phyloP scores from a whole-genome alignment of 2,888 invertebrate species.

The Harpalus rubripes region DNA sequence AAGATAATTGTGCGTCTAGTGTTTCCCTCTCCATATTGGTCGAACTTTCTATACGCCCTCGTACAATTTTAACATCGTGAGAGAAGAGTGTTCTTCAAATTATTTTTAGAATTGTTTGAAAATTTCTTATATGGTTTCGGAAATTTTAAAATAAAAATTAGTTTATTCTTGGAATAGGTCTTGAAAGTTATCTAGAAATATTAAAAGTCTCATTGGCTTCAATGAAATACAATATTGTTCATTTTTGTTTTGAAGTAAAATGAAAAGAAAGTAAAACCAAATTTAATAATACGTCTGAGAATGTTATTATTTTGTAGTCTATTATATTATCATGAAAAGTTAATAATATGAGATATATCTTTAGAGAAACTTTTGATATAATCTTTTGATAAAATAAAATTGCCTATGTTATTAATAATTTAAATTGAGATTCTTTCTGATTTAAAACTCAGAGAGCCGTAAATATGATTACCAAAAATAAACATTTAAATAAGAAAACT shows the following conservation, averaged over 20 bases:
- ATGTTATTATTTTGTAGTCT: not conserved
- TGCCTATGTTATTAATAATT: not conserved
- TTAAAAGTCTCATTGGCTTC: not conserved
- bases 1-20: too few species aligned
- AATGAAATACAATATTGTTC: not conserved
- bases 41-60: too few species aligned
- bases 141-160: not conserved
- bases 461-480: slow-evolving; percentile 37
- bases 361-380: not conserved
- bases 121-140: not conserved
- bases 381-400: not conserved
- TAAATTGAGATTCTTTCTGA: not conserved
- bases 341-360: not conserved
- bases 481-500: slow-evolving; percentile 52
- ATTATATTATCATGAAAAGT: not conserved
- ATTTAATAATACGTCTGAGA: too few species aligned
- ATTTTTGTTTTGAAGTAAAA: not conserved
- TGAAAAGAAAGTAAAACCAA: not conserved
- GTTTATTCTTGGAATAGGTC: not conserved
- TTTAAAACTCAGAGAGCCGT: slow-evolving; percentile 2
- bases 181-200: not conserved
- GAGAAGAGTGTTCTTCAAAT: not conserved
- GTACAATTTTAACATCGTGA: not conserved
- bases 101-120: not conserved
- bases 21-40: too few species aligned